These are phyloP conservation scores for Crypturellus undulatus DNA, from an alignment of 2,113 vertebrate species.

Conservation along the genomic window DNA sequence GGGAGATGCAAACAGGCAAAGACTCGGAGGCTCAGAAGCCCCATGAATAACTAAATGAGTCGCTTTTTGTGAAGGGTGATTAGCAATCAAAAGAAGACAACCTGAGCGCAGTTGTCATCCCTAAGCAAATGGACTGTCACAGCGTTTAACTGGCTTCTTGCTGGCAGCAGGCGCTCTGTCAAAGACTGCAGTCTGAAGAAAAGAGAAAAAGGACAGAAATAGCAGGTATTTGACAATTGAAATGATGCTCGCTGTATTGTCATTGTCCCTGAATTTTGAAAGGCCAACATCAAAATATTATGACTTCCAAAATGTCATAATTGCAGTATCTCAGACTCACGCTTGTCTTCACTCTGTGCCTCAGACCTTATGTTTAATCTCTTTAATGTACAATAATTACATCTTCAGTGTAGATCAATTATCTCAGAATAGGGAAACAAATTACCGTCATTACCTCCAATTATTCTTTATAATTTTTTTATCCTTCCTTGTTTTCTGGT, in stretches of 20 bases:
- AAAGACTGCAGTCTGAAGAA: background rate
- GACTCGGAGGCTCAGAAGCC: constrained; percentile 2
- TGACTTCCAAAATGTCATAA: constrained; percentile 73
- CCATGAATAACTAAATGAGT: constrained; percentile 37
- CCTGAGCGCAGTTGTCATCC: background rate
- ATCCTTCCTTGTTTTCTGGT: constrained; percentile 28
- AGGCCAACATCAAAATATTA: constrained; percentile 78
- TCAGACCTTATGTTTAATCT: constrained; percentile 75
- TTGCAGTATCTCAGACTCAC: constrained; percentile 48
- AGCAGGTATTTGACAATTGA: constrained; percentile 19
- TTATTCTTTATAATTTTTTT: constrained; percentile 73
- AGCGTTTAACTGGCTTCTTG: constrained; percentile 5
- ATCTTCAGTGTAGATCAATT: constrained; percentile 74
- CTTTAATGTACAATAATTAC: constrained; percentile 75
- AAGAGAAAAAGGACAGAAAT: background rate
- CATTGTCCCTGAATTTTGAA: constrained; percentile 57
- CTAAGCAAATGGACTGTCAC: constrained; percentile 26
- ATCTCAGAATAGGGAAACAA: constrained; percentile 78
- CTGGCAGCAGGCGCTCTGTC: constrained; percentile 45
- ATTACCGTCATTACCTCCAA: constrained; percentile 75
- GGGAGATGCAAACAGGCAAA: constrained; percentile 5
- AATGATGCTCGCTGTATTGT: constrained; percentile 9
- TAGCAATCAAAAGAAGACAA: constrained; percentile 16
- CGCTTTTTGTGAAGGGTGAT: background rate
- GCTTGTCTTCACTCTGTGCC: constrained; percentile 48